Evolutionary conservation across 2,113 vertebrate genomes (phyloP).

Genomic region (Thinocorus orbignyianus): DNA sequence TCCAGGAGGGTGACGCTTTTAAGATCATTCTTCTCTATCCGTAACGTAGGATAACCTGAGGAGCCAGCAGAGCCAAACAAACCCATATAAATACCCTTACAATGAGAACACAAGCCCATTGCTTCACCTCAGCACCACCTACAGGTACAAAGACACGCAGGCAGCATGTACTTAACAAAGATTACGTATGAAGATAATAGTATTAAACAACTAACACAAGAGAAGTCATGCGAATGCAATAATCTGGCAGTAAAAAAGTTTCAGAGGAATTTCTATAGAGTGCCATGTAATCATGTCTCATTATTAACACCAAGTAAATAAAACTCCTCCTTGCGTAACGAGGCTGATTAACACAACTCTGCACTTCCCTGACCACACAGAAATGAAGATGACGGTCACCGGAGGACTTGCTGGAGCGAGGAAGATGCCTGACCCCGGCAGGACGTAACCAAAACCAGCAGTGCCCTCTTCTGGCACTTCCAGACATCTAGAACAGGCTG

Average conservation of each 20-base stretch:
- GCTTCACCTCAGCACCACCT: conserved; percentile 15
- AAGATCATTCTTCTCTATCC: conserved; percentile 99
- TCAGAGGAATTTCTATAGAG: neutral
- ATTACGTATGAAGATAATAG: fast-evolving
- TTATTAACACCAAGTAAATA: neutral
- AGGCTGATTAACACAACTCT: neutral
- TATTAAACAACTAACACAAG: neutral
- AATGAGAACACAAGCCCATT: neutral
- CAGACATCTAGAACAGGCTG: neutral
- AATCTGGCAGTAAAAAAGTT: neutral
- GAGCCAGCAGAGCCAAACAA: conserved; percentile 83
- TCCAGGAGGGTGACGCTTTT: conserved; percentile 93
- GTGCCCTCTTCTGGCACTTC: conserved; percentile 48
- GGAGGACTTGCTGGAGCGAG: neutral
- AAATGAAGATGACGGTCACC: neutral
- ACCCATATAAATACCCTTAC: conserved; percentile 78
- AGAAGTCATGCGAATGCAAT: neutral
- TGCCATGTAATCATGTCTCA: neutral
- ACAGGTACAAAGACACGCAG: neutral
- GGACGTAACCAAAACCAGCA: neutral
- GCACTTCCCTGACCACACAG: neutral
- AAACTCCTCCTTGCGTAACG: neutral
- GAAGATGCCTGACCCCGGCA: neutral
- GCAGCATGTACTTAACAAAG: neutral
- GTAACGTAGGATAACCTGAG: conserved; percentile 92